Base-by-base conservation (phyloP, 1,140 invertebrate genomes). In the Octopus sinensis region DNA sequence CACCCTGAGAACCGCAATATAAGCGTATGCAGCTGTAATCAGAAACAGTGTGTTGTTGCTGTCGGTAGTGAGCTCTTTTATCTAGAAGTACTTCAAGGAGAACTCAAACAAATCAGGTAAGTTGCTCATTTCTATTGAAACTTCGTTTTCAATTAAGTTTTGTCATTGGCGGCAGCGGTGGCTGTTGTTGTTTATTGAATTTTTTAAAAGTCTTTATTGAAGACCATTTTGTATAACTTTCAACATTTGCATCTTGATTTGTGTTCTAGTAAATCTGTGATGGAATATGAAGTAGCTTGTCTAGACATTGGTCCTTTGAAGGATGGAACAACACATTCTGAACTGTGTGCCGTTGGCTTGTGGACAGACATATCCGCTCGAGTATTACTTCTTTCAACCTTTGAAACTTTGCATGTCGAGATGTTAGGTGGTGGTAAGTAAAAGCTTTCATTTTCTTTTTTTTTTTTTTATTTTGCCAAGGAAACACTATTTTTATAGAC, bases 281-380 rank as follows among this genome's bases (percentile, higher is more conserved):
- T 98, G 90, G 94, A 97, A 62, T 94, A 97, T 89, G 98, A 99
- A 92, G 95, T 99, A 53, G 97, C 98, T 43, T 99, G 98, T 91
- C 88, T 99, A 53, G 98, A 99, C 91, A 94, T 99, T 23, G 96
- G 95, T 6, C 95, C 97, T 0, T 91, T 98, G 4, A 93, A 93
- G 82, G 87, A 90, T 43, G 85, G 85, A 54, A 82, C 88, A 80
- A 92, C 93, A 30, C 92, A 92, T 52, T 93, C 95, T 0, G 93
- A 94, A 62, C 92, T 98, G 13, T 95, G 96, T 62, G 96, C 96
- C 30, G 96, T 99, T 62, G 98, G 98, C 0, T 92, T 99, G 30
- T 99, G 98, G 98, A 98, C 96, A 10, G 97, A 99, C 87, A 98
- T 99, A 84, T 98, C 97, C 0, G 96, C 96, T 51, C 91, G 96